Base-by-base conservation (phyloP, 2,113 vertebrate genomes). In the Centropus unirufus region DNA sequence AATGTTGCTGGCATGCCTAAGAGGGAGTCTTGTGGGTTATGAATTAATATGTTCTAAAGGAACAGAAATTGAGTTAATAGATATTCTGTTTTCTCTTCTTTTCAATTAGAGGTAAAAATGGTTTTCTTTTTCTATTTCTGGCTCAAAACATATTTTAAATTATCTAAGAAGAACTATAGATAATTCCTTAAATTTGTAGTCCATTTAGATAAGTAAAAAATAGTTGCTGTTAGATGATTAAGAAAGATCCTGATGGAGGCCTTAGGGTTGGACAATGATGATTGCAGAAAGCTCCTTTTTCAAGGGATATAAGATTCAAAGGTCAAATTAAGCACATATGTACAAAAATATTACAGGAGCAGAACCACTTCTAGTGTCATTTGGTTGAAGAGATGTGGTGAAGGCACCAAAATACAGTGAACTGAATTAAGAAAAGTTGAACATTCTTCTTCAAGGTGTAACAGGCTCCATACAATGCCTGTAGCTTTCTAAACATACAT, bases 61-160 rank as follows among this genome's bases (percentile, higher is more conserved):
- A 87, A 87, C 4, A 92, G 91, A 94, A 89, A 77, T 3, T 0
- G 32, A 88, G 6, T 93, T 83, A 92, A 79, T 19, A 92, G 55
- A 87, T 88, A 91, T 32, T 83, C 3, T 7, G 69, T 87, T 95
- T 76, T 49, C 36, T 67, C 40, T 85, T 87, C 24, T 88, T 92
- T 91, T 84, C 70, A 87, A 29, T 83, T 87, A 91, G 63, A 95
- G 83, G 92, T 89, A 84, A 95, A 95, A 95, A 8, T 55, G 13
- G 63, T 44, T 88, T 90, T 76, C 14, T 79, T 85, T 93, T 85
- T 70, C 44, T 82, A 8, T 87, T 93, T 27, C 4, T 66, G 54
- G 85, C 46, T 85, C 63, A 61, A 89, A 92, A 79, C 10, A 79
- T 15, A 47, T 54, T 82, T 89, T 32, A 84, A 73, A 68, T 82